Percentiles rank a stretch among this genome's conserved stretches.
Conservation (phyloP, 2,113 vertebrate species). For the Tragelaphus buxtoni region DNA sequence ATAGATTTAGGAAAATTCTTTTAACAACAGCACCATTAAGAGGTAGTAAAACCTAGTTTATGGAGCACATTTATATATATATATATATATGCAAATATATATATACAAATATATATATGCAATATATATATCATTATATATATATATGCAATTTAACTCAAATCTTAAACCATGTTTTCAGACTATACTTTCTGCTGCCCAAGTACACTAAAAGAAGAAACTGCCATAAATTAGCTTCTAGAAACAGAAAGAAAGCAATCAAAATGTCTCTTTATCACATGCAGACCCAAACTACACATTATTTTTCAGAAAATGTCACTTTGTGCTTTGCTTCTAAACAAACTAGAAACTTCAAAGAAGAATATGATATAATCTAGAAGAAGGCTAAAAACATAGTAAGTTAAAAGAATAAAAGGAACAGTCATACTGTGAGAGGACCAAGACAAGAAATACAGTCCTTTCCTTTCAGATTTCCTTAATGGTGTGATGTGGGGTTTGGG, state of each 20-base stretch:
- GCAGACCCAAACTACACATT: background rate
- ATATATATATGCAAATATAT: background rate
- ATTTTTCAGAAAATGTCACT: background rate
- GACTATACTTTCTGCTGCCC: background rate
- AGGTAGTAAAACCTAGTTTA: background rate
- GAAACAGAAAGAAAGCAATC: background rate
- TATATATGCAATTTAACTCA: background rate
- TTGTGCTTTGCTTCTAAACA: constrained; percentile 23
- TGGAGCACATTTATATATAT: background rate
- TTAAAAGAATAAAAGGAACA: background rate
- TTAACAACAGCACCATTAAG: constrained; percentile 22
- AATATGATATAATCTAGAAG: background rate
- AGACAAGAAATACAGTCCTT: background rate
- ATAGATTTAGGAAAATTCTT: background rate
- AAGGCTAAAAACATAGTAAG: background rate
- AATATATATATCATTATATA: too few species aligned
- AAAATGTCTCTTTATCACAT: background rate
- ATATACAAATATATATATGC: too few species aligned
- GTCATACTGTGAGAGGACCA: background rate
- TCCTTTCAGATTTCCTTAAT: background rate
- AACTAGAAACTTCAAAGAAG: background rate
- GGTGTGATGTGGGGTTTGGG: background rate
- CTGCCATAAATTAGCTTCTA: background rate
- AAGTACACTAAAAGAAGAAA: background rate
- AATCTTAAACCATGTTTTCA: background rate